Base-by-base conservation (phyloP, 2,113 vertebrate species). In the Rhea americana region DNA sequence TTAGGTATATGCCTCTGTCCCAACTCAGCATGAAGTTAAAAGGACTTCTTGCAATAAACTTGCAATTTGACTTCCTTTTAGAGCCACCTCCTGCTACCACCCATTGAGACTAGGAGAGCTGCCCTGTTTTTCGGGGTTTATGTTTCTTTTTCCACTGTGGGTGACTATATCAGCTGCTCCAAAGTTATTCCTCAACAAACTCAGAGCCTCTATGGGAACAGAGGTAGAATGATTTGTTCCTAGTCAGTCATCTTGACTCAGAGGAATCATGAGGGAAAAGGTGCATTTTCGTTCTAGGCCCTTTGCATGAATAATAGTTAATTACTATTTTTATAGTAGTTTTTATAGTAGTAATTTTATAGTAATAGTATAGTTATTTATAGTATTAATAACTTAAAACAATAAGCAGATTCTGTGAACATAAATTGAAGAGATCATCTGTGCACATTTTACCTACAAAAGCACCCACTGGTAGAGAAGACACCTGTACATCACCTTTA, bases 101-200 rank as follows among this genome's bases (percentile, higher is more conserved):
- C 85, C 37, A 1, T 85, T 73, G 91, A 89, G 74, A 93, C 18
- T 87, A 87, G 86, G 84, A 91, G 74, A 90, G 73, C n/a, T 70
- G 70, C 51, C 61, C 87, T 84, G 28, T 0, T 48, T 89, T 93
- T 89, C n/a, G 3, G 65, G 55, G 70, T 90, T 91, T 93, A 59
- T 87, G 65, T 94, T 95, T 94, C 81, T 96, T 96, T 94, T 96
- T 91, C 90, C 86, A 61, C 50, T 89, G 77, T 82, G 45, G 26
- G 80, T 84, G 45, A 62, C 82, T 86, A 3, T 9, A 15, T 76
- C 68, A 91, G 77, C 66, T 87, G 58, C 93, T 87, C 55, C 50
- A 80, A 86, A 94, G 35, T 68, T 59, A 88, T 56, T 88, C 39
- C 48, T 93, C 72, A 76, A 91, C 53, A 51, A 93, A 5, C n/a